Evolutionary conservation across 2,797 vertebrate species (phyloP).

Genomic region (Petrocephalus sullivani): DNA sequence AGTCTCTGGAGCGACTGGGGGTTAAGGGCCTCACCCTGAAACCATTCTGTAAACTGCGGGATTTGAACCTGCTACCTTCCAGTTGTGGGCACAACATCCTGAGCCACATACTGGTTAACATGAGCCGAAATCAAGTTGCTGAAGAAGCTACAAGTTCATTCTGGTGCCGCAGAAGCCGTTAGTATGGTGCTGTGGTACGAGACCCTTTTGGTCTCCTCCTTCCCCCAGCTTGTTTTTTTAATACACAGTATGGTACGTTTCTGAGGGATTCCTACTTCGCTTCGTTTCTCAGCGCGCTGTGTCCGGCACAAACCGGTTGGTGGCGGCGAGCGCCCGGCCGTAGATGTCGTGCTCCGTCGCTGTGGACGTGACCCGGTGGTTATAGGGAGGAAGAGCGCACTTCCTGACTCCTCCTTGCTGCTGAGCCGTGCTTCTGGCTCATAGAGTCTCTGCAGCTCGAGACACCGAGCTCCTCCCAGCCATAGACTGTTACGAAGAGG

Average conservation of each 20-base stretch:
- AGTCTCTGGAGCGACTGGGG: not conserved
- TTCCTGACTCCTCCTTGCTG: slow-evolving; percentile 49
- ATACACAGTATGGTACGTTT: not conserved
- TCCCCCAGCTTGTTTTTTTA: not conserved
- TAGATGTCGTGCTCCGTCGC: slow-evolving; percentile 29
- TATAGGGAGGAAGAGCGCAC: slow-evolving; percentile 54
- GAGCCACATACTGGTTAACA: not conserved
- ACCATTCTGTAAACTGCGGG: not conserved
- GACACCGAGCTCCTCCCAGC: not conserved
- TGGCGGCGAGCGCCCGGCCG: too few species aligned
- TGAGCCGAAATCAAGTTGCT: not conserved
- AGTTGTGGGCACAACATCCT: not conserved
- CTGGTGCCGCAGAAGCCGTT: not conserved
- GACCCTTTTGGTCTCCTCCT: not conserved
- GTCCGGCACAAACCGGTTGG: not conserved
- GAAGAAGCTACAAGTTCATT: not conserved
- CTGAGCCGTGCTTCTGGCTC: not conserved
- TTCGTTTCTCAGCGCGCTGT: not conserved
- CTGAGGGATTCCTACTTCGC: not conserved
- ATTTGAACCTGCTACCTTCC: not conserved
- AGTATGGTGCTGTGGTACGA: too few species aligned
- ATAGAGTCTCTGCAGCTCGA: not conserved
- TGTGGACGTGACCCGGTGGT: slow-evolving; percentile 32
- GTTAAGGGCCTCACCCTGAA: not conserved
- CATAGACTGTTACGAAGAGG: not conserved